phyloP scores from a whole-genome alignment of 2,888 invertebrate species.

The Drosophila flavopinicola region DNA sequence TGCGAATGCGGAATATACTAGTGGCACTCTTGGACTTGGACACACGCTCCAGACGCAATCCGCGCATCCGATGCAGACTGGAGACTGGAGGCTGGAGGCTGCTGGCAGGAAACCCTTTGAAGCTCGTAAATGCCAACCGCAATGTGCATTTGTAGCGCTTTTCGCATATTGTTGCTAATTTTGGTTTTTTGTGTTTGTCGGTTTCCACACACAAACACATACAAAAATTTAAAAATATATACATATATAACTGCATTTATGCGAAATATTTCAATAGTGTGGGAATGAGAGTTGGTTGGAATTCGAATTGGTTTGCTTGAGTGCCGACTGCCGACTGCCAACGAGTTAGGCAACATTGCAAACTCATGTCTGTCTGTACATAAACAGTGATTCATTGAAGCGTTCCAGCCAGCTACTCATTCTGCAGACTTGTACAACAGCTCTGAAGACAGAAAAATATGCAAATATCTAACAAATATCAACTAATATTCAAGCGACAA shows the following conservation, averaged over 20 bases:
- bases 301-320: slow-evolving; percentile 34
- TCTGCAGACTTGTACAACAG: neutral
- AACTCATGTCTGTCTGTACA: slow-evolving; percentile 6
- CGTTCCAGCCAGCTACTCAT: slow-evolving; percentile 23
- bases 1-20: slow-evolving; percentile 50
- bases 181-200: slow-evolving; percentile 72
- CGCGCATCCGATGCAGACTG: slow-evolving; percentile 16
- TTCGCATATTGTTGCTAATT: slow-evolving; percentile 80
- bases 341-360: slow-evolving; percentile 42
- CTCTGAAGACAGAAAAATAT: too few species aligned
- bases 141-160: slow-evolving; percentile 75
- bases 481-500: slow-evolving; percentile 3
- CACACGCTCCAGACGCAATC: slow-evolving; percentile 65
- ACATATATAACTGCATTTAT: slow-evolving; percentile 53
- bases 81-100: slow-evolving; percentile 1
- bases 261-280: slow-evolving; percentile 74
- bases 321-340: slow-evolving; percentile 28
- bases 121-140: slow-evolving; percentile 74
- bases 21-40: slow-evolving; percentile 53
- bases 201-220: slow-evolving; percentile 61
- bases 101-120: slow-evolving; percentile 60
- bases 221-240: slow-evolving; percentile 21
- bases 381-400: slow-evolving; percentile 37
- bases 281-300: slow-evolving; percentile 67
- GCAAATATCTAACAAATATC: neutral